Conservation (phyloP, 2,797 vertebrate genomes). For the Coluber constrictor region DNA sequence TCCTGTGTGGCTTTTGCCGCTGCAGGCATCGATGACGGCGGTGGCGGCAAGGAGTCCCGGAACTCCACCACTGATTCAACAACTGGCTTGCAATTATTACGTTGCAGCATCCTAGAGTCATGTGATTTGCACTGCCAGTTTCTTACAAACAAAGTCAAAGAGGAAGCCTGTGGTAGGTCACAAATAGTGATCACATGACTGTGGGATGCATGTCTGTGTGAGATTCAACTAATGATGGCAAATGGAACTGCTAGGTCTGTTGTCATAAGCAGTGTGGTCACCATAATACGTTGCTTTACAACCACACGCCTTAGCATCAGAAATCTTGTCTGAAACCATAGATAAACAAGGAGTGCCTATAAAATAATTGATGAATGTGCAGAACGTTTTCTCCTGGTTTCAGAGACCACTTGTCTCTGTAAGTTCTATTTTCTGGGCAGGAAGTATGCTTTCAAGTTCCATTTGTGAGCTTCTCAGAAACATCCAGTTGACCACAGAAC, state of each 20-base stretch:
- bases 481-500: neutral
- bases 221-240: neutral
- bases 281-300: neutral
- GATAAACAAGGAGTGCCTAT: neutral
- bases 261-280: neutral
- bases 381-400: neutral
- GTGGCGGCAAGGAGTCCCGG: no score
- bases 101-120: neutral
- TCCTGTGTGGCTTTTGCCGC: no score
- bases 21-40: no score
- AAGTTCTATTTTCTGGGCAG: neutral
- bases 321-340: neutral
- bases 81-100: neutral
- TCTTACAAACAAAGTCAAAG: neutral
- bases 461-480: neutral
- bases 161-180: neutral
- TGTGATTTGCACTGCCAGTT: neutral
- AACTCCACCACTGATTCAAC: no score
- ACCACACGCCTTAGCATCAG: neutral
- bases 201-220: neutral
- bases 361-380: neutral
- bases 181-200: neutral
- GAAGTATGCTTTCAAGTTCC: neutral
- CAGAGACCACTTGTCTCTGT: neutral
- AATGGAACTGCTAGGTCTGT: neutral